A percentile compares a stretch with the other conserved stretches of the same genome.
Evolutionary conservation across 1,140 invertebrate species (phyloP).

Genomic region (Philopotamus ludificatus): DNA sequence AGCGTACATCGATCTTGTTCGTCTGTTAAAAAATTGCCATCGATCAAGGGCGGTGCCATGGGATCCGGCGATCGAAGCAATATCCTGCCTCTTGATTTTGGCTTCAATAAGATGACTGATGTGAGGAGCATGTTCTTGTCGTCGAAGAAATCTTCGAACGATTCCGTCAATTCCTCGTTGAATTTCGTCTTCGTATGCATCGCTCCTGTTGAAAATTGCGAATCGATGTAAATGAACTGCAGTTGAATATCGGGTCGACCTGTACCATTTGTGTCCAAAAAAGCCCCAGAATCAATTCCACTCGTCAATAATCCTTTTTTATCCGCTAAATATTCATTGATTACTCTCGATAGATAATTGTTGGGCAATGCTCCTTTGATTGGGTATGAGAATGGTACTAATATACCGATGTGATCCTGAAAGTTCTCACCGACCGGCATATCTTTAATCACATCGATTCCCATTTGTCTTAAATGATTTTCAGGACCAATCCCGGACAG

Average conservation of each 20-base stretch:
- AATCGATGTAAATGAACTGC: neutral
- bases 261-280: conserved; percentile 40
- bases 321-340: neutral
- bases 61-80: conserved; percentile 59
- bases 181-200: conserved; percentile 5
- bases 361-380: no score
- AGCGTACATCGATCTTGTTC: conserved; percentile 56
- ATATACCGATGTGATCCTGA: conserved; percentile 59
- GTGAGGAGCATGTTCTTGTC: conserved; percentile 49
- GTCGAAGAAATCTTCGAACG: conserved; percentile 48
- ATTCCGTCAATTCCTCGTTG: conserved; percentile 33
- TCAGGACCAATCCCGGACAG: conserved; percentile 72
- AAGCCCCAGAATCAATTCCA: conserved; percentile 29
- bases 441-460: conserved; percentile 60
- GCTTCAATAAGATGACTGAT: conserved; percentile 53
- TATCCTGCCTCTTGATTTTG: conserved; percentile 61
- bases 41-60: conserved; percentile 61
- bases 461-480: conserved; percentile 62
- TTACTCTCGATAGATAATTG: no score
- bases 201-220: neutral
- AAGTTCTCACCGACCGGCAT: conserved; percentile 64
- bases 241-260: conserved; percentile 33
- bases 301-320: conserved; percentile 14
- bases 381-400: conserved; percentile 16
- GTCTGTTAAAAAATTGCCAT: conserved; percentile 66